Conservation (phyloP, 2,888 invertebrate species). For the Phyllotreta cruciferae region DNA sequence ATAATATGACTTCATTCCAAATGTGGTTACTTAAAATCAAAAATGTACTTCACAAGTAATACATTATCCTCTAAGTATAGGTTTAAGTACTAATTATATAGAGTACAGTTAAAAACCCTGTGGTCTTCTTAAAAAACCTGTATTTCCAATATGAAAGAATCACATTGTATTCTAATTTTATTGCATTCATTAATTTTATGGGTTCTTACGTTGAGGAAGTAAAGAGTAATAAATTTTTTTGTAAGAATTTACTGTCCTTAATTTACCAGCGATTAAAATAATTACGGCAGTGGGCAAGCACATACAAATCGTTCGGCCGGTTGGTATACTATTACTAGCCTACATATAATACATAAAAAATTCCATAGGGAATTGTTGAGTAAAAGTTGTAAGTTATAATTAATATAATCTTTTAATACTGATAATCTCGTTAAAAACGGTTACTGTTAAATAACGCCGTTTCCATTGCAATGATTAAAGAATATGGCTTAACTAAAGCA, state of each 20-base stretch:
- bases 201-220: conserved; percentile 7
- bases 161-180: conserved; percentile 13
- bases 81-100: no score
- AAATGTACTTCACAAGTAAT: no score
- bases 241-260: conserved; percentile 6
- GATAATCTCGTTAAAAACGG: no score
- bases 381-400: no score
- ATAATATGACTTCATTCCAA: no score
- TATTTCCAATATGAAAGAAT: conserved; percentile 3
- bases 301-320: not conserved
- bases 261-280: conserved; percentile 4
- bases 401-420: no score
- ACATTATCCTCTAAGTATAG: no score
- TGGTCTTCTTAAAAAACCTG: not conserved
- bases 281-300: not conserved
- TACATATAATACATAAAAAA: no score
- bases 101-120: not conserved
- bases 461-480: not conserved
- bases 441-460: no score
- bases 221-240: conserved; percentile 1
- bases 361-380: no score
- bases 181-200: conserved; percentile 12
- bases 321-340: no score
- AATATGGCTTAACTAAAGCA: conserved; percentile 1
- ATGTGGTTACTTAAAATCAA: no score